These are phyloP conservation scores for Telmatherina bonti DNA, from an alignment of 2,797 vertebrate genomes.

Conservation along the genomic window DNA sequence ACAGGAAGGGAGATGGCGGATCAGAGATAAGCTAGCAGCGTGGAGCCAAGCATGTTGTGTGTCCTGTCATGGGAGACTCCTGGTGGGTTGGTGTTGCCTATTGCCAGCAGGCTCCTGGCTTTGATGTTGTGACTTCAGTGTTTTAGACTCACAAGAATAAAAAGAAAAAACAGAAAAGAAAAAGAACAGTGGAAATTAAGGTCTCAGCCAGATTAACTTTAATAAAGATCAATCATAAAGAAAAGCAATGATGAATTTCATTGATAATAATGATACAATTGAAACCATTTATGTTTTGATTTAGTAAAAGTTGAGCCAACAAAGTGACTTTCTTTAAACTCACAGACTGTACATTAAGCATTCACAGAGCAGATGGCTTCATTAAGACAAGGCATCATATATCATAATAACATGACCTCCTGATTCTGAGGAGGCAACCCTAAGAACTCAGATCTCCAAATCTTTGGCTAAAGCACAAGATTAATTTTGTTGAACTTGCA, in stretches of 20 bases:
- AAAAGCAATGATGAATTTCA: constrained; percentile 14
- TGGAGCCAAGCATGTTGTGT: constrained; percentile 56
- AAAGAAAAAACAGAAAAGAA: constrained; percentile 4
- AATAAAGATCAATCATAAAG: constrained; percentile 45
- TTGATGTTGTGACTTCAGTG: constrained; percentile 65
- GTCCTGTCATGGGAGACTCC: constrained; percentile 56
- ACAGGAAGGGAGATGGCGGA: constrained; percentile 79
- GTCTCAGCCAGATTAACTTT: constrained; percentile 41
- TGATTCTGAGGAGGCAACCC: neutral
- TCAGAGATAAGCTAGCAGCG: constrained; percentile 79
- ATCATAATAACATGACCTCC: constrained; percentile 1
- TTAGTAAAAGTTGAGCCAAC: constrained; percentile 15
- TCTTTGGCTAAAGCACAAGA: neutral
- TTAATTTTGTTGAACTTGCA: neutral
- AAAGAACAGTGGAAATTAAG: constrained; percentile 38
- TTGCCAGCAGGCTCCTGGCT: constrained; percentile 61
- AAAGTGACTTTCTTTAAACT: neutral
- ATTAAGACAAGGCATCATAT: constrained; percentile 1
- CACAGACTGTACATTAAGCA: neutral
- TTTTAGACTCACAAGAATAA: constrained; percentile 18
- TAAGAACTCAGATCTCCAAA: neutral
- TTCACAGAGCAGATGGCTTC: constrained; percentile 18
- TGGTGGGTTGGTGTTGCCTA: constrained; percentile 57
- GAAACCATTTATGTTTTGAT: constrained; percentile 37
- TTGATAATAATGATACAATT: constrained; percentile 32